Evolutionary conservation across 2,888 invertebrate genomes (phyloP).

Genomic region (Agriopis leucophaearia): DNA sequence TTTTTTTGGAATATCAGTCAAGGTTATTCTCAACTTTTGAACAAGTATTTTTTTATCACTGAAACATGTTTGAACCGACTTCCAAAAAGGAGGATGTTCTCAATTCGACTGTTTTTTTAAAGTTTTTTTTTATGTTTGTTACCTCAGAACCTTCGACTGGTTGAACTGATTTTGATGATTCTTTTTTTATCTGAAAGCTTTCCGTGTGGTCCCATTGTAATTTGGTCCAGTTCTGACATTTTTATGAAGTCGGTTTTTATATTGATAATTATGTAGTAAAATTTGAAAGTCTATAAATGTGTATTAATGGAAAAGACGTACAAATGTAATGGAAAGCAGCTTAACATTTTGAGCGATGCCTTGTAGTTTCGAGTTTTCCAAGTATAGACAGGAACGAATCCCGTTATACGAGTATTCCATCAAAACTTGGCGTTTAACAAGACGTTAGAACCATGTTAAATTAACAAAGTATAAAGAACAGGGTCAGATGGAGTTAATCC

Average conservation of each 20-base stretch:
- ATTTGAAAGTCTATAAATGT: constrained; percentile 15
- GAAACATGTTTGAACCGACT: constrained; percentile 2
- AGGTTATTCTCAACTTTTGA: constrained; percentile 10
- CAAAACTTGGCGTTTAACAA: constrained; percentile 56
- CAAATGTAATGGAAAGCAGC: too few relatives aligned
- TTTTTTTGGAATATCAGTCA: constrained; percentile 6
- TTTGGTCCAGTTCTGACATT: too few relatives aligned
- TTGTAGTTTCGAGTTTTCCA: constrained; percentile 36
- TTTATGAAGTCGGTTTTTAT: too few relatives aligned
- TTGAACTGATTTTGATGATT: too few relatives aligned
- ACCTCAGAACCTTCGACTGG: too few relatives aligned
- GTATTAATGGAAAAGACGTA: too few relatives aligned
- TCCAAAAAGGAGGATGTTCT: too few relatives aligned
- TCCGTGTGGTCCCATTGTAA: too few relatives aligned
- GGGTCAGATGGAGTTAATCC: constrained; percentile 59
- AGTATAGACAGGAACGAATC: constrained; percentile 23
- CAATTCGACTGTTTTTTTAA: too few relatives aligned
- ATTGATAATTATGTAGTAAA: too few relatives aligned
- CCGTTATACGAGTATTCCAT: constrained; percentile 50
- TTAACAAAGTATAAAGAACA: constrained; percentile 52
- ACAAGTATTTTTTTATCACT: not conserved
- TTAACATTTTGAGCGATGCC: not conserved
- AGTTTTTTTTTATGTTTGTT: too few relatives aligned
- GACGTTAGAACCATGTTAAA: constrained; percentile 59
- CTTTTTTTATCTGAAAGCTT: too few relatives aligned